These are phyloP conservation scores for Cossypha polioptera DNA, from an alignment of 2,797 vertebrate genomes.

Conservation along the genomic window DNA sequence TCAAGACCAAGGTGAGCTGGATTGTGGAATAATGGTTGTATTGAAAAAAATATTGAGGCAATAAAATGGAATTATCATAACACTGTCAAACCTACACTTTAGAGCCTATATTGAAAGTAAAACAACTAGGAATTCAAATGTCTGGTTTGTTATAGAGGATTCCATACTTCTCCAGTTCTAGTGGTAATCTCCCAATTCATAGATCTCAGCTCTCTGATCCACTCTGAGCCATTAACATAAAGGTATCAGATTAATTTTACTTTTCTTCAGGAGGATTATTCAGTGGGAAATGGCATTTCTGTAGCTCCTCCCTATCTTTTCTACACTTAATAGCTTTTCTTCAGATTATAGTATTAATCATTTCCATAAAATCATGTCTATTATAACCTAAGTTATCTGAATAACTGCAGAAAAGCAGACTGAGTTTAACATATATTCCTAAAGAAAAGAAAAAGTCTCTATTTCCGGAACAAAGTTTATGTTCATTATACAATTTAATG, in stretches of 20 bases:
- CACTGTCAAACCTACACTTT: not conserved
- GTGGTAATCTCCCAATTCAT: not conserved
- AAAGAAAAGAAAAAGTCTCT: not conserved
- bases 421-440: not conserved
- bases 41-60: not conserved
- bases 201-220: not conserved
- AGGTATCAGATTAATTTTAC: slow-evolving; percentile 7
- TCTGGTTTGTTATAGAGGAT: not conserved
- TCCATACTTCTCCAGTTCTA: not conserved
- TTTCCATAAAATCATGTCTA: not conserved
- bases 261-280: not conserved
- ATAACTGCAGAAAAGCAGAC: not conserved
- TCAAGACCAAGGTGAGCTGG: fast-evolving
- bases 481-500: not conserved
- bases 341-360: not conserved
- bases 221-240: not conserved
- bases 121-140: not conserved
- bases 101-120: not conserved
- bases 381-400: not conserved
- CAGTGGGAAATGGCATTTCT: not conserved
- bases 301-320: not conserved
- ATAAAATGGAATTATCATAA: not conserved
- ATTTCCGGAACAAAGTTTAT: not conserved
- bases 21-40: not conserved
- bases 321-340: not conserved